Conservation (phyloP, 2,797 vertebrate species). For the Dicrostonyx torquatus region DNA sequence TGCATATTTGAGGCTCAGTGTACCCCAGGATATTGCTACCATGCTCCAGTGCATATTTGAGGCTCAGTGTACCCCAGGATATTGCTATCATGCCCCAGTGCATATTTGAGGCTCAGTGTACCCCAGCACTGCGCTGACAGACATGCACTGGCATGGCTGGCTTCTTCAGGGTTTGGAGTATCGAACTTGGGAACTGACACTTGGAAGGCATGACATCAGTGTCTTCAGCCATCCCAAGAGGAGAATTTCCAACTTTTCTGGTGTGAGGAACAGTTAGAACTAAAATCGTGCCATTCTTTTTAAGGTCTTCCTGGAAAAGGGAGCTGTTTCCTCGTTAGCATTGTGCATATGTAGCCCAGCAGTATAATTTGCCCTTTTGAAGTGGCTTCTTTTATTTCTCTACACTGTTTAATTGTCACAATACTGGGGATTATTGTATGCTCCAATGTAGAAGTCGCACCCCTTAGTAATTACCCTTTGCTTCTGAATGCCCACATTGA, state of each 20-base stretch:
- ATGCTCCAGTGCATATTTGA: neutral
- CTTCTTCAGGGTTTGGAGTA: neutral
- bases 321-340: slow-evolving; percentile 16
- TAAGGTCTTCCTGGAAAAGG: slow-evolving; percentile 72
- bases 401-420: slow-evolving; percentile 51
- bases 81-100: too few relatives aligned
- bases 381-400: slow-evolving; percentile 64
- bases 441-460: slow-evolving; percentile 38
- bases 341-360: slow-evolving; percentile 36
- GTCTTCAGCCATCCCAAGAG: neutral
- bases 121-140: too few relatives aligned
- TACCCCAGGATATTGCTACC: too few relatives aligned
- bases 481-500: slow-evolving; percentile 64
- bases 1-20: neutral
- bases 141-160: neutral
- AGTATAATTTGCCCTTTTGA: slow-evolving; percentile 22
- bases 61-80: too few relatives aligned
- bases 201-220: neutral
- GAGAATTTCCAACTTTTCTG: neutral
- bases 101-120: neutral
- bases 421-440: slow-evolving; percentile 51
- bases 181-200: neutral
- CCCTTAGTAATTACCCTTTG: slow-evolving; percentile 45
- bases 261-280: slow-evolving; percentile 45
- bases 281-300: slow-evolving; percentile 74